Base-by-base conservation (phyloP, 2,797 vertebrate genomes). In the Echeneis naucrates region DNA sequence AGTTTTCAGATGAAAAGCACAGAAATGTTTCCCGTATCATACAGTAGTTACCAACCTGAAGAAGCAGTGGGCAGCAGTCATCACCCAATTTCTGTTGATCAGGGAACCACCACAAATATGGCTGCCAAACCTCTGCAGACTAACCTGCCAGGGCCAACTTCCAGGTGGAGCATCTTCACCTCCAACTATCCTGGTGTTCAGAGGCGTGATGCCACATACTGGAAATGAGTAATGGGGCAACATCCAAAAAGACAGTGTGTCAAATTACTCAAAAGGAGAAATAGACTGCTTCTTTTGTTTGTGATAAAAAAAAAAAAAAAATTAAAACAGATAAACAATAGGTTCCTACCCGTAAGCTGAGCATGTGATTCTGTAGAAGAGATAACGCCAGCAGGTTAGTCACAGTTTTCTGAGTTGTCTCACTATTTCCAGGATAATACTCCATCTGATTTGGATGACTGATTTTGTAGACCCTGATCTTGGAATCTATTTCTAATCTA, bases 121-220 rank as follows among this genome's bases (percentile, higher is more conserved):
- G 2, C 4, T 0, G 1, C 70, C 80, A 47, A 2, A 68, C 4
- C 0, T 0, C 42, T 84, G 83, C 32, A 93, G 72, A 50, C 86
- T 89, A 4, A 61, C 90, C 40, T 90, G 84, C 91, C 92, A 92
- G 11, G 91, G 81, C 91, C 92, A 92, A 32, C 75, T 73, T 75
- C 86, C 87, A 27, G 60, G 40, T 54, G 56, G 27, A 50, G 77
- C 88, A 57, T 87, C 72, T 23, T 84, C 24, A 62, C 89, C 91
- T 66, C 89, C 88, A 38, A 90, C 88, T 61, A 88, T 87, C 58
- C 44, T 82, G 63, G 9, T 71, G 55, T 69, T 79, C 1, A 81
- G 42, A 0, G 77, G 72, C 57, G 67, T 13, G 2, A 6, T 60
- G 14, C 82, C 88, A 74, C 88, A 88, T 8, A 79, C 80, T 78